Base-by-base conservation (phyloP, 1,140 invertebrate genomes). In the Vanessa atalanta region DNA sequence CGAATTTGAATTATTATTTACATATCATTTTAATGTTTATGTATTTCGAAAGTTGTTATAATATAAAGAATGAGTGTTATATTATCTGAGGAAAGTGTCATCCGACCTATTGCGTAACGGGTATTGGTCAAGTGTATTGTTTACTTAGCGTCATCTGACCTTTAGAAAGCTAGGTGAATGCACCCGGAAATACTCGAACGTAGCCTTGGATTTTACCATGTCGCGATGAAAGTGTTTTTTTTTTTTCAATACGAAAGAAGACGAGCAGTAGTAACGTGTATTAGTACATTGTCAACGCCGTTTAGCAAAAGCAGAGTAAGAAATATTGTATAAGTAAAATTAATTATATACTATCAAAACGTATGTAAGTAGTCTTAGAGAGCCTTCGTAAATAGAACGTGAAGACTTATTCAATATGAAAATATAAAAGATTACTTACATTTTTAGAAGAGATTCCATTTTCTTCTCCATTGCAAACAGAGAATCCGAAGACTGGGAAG, bases 381-480 rank as follows among this genome's bases (percentile, higher is more conserved):
- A 43, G 37, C 9, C 37, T 43, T 43, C 9, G 37, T 43, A 43
- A 43, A 43, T 43, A 11, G 6, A 3, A 43, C 37, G 37, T 43
- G 37, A 5, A 11, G 37, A 43, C 37, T 37, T 37, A 7, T 37
- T 37, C 7, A 5, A 37, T 37, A 7, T 37, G 37, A 1, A 43
- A 4, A 16, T n/a, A 23, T 23, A 14, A 13, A 12, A 50, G 47
- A 20, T 20, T 89, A 96, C 96, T 96, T 92, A 97, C 96, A 95
- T 93, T 83, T 93, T 93, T 9, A 96, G 82, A 78, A 96, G 92
- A 14, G 94, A 94, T 43, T 94, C 94, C 95, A 96, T 96, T 85
- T 95, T 96, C 88, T 97, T 96, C 86, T 97, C 96, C 96, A 96
- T 96, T 3, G 95, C 89, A 14, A 94, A 93, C 31, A 95, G 87